A percentile compares a stretch with the other conserved stretches of the same genome.
These are phyloP conservation scores for Tangara arthus DNA, from an alignment of 2,797 vertebrate genomes.

Conservation along the genomic window DNA sequence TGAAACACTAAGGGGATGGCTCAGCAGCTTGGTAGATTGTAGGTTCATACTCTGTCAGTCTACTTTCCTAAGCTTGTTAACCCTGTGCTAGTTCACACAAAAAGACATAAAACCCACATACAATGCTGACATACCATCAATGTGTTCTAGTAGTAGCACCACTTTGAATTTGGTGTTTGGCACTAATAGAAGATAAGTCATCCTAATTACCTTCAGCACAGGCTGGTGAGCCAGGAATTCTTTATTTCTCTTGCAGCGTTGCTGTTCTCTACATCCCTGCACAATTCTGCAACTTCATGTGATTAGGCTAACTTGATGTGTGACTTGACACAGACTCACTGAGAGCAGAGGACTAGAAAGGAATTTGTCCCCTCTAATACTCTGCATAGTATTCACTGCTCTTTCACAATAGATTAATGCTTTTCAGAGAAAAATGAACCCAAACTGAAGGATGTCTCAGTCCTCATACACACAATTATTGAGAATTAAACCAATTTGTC, in stretches of 20 bases:
- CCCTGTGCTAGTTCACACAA: background rate
- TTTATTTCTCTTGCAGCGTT: background rate
- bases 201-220: background rate
- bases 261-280: background rate
- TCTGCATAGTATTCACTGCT: background rate
- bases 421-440: constrained; percentile 26
- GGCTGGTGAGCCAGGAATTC: background rate
- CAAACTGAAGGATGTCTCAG: background rate
- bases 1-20: background rate
- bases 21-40: background rate
- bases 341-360: background rate
- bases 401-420: background rate
- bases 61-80: background rate
- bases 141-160: background rate
- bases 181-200: background rate
- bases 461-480: background rate
- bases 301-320: background rate
- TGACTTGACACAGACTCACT: background rate
- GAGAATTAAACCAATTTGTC: constrained; percentile 7
- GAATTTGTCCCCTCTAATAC: background rate
- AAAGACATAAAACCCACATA: background rate
- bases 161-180: background rate
- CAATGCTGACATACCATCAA: background rate
- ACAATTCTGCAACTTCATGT: background rate
- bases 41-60: background rate